phyloP scores from a whole-genome alignment of 2,888 invertebrate genomes.

The Tribolium freemani region DNA sequence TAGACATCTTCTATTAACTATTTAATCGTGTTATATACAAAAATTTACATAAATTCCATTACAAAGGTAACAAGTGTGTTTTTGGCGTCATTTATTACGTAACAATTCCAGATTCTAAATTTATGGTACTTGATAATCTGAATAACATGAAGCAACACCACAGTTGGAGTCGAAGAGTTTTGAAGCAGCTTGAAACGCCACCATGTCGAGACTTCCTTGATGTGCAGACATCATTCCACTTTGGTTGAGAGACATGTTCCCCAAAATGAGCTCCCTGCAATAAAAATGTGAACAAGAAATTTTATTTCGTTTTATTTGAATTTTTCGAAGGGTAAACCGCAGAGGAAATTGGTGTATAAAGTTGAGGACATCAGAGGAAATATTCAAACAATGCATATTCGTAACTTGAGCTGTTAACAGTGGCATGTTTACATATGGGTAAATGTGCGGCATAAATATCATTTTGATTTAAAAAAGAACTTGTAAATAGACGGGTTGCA shows the following conservation, averaged over 20 bases:
- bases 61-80: constrained; percentile 2
- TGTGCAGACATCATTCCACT: constrained; percentile 58
- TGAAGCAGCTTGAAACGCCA: constrained; percentile 65
- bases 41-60: constrained; percentile 44
- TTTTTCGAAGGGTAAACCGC: too few species aligned
- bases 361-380: too few species aligned
- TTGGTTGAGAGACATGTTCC: constrained; percentile 63
- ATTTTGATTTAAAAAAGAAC: too few species aligned
- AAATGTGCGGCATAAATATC: too few species aligned
- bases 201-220: constrained; percentile 64
- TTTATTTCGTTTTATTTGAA: neutral
- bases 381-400: too few species aligned
- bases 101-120: neutral
- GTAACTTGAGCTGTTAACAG: too few species aligned
- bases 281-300: neutral
- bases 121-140: constrained; percentile 63
- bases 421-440: too few species aligned
- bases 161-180: constrained; percentile 66
- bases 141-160: constrained; percentile 62
- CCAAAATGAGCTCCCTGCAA: constrained; percentile 65
- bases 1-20: neutral
- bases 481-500: too few species aligned
- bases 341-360: too few species aligned
- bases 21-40: constrained; percentile 45
- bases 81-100: constrained; percentile 8